Conservation (phyloP, 2,797 vertebrate species). For the Sebastes steindachneri region DNA sequence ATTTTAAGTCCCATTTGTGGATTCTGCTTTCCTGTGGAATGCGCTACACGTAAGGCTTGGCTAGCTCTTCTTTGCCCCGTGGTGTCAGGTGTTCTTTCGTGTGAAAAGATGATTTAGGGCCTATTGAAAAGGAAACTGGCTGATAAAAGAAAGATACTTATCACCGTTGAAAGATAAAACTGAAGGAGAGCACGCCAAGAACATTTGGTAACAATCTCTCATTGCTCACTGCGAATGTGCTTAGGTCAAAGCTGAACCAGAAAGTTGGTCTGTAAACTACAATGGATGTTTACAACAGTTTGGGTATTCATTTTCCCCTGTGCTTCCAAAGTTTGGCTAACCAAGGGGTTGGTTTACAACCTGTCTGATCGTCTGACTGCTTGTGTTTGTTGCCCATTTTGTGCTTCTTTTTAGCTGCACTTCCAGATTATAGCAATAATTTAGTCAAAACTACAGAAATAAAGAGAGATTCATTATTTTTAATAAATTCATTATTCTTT, state of each 20-base stretch:
- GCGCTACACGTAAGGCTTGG: neutral
- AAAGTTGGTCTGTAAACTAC: neutral
- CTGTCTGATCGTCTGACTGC: neutral
- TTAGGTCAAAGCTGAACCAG: neutral
- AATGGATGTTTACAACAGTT: neutral
- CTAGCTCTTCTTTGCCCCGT: neutral
- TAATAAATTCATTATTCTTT: neutral
- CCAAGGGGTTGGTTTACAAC: neutral
- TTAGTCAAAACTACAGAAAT: neutral
- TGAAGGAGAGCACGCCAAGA: neutral
- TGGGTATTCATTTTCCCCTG: neutral
- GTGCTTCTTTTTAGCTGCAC: neutral
- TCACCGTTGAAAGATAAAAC: neutral
- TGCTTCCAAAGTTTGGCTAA: neutral
- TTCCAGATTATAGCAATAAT: neutral
- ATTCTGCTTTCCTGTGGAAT: slow-evolving; percentile 45
- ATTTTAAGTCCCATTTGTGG: slow-evolving; percentile 49
- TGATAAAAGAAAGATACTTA: neutral
- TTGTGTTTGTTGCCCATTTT: neutral
- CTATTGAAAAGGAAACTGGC: slow-evolving; percentile 10
- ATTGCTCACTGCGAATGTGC: neutral
- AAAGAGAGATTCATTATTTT: neutral
- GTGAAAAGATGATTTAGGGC: slow-evolving; percentile 34
- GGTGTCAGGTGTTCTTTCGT: slow-evolving; percentile 20
- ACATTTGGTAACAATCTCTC: neutral